Conservation (phyloP, 2,888 invertebrate genomes). For the Ferrisia virgata region DNA sequence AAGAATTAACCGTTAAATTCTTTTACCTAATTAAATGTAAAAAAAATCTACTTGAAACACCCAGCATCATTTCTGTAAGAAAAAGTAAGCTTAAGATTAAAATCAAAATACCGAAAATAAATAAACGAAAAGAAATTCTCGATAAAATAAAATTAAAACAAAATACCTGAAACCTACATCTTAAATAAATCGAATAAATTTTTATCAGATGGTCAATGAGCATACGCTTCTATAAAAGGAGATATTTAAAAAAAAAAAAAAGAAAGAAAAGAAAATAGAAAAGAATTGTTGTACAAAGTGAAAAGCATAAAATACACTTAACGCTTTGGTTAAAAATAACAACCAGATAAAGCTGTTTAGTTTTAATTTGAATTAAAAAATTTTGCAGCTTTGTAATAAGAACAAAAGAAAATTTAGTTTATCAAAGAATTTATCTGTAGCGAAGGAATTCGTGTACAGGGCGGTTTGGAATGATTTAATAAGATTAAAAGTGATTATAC, state of each 20-base stretch:
- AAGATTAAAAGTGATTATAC: conserved; percentile 40
- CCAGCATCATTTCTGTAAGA: not conserved
- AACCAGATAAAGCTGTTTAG: conserved; percentile 16
- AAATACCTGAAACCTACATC: no score
- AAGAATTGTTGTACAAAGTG: not conserved
- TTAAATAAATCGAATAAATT: not conserved
- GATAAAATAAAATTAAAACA: not conserved
- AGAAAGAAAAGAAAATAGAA: not conserved
- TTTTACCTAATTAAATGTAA: no score
- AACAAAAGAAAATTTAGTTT: conserved; percentile 33
- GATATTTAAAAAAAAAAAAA: not conserved
- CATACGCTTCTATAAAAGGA: not conserved
- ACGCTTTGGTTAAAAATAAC: conserved; percentile 26
- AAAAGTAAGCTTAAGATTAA: not conserved
- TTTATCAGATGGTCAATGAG: not conserved
- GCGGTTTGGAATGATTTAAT: conserved; percentile 26
- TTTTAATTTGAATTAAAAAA: conserved; percentile 39
- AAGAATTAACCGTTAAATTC: no score
- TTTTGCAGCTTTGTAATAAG: conserved; percentile 22
- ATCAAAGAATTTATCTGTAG: conserved; percentile 37
- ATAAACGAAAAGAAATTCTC: not conserved
- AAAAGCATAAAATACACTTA: conserved; percentile 18
- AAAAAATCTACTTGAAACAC: not conserved
- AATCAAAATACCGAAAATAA: not conserved
- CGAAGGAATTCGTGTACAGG: not conserved